Conservation (phyloP, 2,888 invertebrate genomes). For the Apamea monoglypha region DNA sequence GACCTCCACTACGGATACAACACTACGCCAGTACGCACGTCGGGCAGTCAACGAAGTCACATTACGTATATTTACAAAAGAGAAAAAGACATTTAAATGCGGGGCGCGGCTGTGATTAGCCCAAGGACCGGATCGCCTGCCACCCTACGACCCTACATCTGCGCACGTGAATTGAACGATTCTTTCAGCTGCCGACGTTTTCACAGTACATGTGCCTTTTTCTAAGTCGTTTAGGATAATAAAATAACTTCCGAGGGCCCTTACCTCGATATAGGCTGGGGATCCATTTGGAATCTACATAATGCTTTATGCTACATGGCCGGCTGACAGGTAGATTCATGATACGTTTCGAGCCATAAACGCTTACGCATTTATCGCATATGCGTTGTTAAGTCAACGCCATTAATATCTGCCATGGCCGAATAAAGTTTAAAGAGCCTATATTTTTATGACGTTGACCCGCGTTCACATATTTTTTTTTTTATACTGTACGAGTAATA, state of each 20-base stretch:
- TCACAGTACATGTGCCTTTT: conserved; percentile 71
- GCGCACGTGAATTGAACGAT: conserved; percentile 77
- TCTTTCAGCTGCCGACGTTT: conserved; percentile 72
- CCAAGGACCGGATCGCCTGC: conserved; percentile 76
- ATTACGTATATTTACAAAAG: conserved; percentile 78
- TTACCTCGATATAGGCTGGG: conserved; percentile 59
- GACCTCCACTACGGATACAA: conserved; percentile 57
- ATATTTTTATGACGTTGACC: conserved; percentile 59
- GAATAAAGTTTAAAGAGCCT: conserved; percentile 53
- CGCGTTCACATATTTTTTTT: conserved; percentile 35
- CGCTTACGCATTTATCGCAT: conserved; percentile 56
- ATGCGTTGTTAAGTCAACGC: conserved; percentile 60
- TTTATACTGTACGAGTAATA: conserved; percentile 43
- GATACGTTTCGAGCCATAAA: conserved; percentile 51
- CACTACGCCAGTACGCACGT: conserved; percentile 66
- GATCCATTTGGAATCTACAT: conserved; percentile 62
- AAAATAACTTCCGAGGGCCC: conserved; percentile 62
- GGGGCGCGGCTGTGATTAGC: conserved; percentile 87
- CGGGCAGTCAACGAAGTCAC: conserved; percentile 73
- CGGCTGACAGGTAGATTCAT: conserved; percentile 58
- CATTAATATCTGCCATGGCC: conserved; percentile 46
- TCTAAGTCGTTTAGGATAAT: conserved; percentile 68
- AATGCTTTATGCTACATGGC: conserved; percentile 54
- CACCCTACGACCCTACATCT: conserved; percentile 77
- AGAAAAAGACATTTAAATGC: conserved; percentile 87